Conservation (phyloP, 1,140 invertebrate species). For the Dinothrombium tinctorium region DNA sequence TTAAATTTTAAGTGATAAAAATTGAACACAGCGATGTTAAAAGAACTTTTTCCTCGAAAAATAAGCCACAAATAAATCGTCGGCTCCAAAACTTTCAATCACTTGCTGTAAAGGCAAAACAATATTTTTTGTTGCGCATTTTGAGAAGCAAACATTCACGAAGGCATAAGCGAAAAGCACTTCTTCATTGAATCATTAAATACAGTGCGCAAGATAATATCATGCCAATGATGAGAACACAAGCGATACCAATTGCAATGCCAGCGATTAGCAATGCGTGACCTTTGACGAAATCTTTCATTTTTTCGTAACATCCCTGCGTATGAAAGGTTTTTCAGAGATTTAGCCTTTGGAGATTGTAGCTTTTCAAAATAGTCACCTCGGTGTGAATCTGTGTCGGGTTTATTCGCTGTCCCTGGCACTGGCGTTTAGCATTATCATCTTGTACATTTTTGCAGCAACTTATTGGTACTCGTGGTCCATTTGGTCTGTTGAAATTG, state of each 20-base stretch:
- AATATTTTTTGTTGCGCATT: too few species aligned
- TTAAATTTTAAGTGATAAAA: too few species aligned
- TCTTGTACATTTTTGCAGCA: constrained; percentile 2
- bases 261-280: constrained; percentile 53
- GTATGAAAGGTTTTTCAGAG: neutral
- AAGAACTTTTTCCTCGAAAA: too few species aligned
- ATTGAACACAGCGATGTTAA: too few species aligned
- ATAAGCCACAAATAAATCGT: too few species aligned
- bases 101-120: too few species aligned
- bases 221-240: constrained; percentile 36
- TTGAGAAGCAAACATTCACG: too few species aligned
- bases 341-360: neutral
- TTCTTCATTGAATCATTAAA: constrained; percentile 14
- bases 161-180: too few species aligned
- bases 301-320: constrained; percentile 40
- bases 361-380: neutral
- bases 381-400: neutral
- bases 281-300: constrained; percentile 36
- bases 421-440: neutral
- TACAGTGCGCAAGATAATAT: constrained; percentile 16
- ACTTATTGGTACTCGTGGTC: constrained; percentile 2
- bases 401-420: neutral
- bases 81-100: too few species aligned
- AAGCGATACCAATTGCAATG: constrained; percentile 49
- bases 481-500: neutral